Conservation (phyloP, 2,888 invertebrate species). For the Eilema griseolum region DNA sequence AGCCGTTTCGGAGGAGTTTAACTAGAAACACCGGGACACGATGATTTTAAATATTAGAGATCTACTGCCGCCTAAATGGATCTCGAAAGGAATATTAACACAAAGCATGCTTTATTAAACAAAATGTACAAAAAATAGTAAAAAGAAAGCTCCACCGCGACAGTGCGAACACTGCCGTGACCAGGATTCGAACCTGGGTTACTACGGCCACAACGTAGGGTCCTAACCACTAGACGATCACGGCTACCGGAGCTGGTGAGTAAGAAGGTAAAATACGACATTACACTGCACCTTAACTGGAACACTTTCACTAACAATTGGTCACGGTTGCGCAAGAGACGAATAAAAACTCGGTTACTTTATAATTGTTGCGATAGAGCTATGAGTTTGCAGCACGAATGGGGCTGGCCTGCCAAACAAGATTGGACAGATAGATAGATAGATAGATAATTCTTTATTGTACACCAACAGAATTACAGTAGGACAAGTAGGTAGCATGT, state of each 20-base stretch:
- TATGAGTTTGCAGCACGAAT: neutral
- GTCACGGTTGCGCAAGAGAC: constrained; percentile 18
- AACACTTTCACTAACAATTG: constrained; percentile 25
- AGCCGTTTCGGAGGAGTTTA: too few species aligned
- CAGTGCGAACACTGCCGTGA: constrained; percentile 82
- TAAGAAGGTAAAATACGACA: constrained; percentile 3
- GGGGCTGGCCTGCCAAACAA: too few species aligned
- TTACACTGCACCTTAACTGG: constrained; percentile 12
- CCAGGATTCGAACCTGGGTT: constrained; percentile 92
- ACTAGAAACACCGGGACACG: too few species aligned
- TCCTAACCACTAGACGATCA: constrained; percentile 92
- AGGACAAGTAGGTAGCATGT: too few species aligned
- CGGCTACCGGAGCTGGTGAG: constrained; percentile 62
- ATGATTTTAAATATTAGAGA: too few species aligned
- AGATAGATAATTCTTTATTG: too few species aligned
- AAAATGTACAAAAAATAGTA: neutral
- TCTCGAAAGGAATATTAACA: too few species aligned
- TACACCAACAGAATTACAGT: too few species aligned
- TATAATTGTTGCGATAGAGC: neutral
- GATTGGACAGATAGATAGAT: too few species aligned
- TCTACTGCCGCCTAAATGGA: too few species aligned
- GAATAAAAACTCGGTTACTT: constrained; percentile 8
- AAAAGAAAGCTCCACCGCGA: constrained; percentile 28
- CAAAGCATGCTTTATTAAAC: neutral
- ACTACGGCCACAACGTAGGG: constrained; percentile 92